Evolutionary conservation across 1,140 invertebrate genomes (phyloP).

Genomic region (Holcopasites calliopsidis): DNA sequence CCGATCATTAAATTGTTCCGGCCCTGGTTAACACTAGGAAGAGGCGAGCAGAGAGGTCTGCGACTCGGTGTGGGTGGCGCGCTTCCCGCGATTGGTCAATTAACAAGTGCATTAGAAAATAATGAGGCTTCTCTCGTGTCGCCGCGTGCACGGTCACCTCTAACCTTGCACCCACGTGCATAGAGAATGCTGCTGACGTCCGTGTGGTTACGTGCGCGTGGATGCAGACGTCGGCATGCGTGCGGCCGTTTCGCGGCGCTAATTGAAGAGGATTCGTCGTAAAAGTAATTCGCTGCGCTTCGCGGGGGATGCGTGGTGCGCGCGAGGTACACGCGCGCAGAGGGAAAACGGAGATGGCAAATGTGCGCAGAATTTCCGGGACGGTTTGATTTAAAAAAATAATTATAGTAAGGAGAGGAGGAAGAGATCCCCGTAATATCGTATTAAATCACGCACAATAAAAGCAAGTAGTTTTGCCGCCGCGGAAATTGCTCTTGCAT

Average conservation of each 20-base stretch:
- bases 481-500: too few species aligned
- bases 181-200: too few species aligned
- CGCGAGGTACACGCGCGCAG: too few species aligned
- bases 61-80: constrained; percentile 61
- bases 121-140: constrained; percentile 71
- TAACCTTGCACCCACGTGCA: constrained; percentile 30
- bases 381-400: too few species aligned
- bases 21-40: constrained; percentile 74
- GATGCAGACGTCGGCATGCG: constrained; percentile 2
- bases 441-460: too few species aligned
- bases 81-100: constrained; percentile 74
- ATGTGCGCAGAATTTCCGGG: too few species aligned
- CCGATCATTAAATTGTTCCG: constrained; percentile 79
- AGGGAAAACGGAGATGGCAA: not conserved
- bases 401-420: too few species aligned
- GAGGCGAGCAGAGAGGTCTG: constrained; percentile 42
- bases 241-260: constrained; percentile 48
- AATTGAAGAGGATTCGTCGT: constrained; percentile 61
- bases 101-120: constrained; percentile 78
- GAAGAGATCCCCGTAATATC: too few species aligned
- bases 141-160: constrained; percentile 26
- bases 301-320: too few species aligned
- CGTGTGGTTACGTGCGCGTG: not conserved
- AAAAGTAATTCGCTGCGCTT: constrained; percentile 36
- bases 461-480: too few species aligned